phyloP scores from a whole-genome alignment of 92 coral and sea anemone species.

The Chrysogorgia sp. region DNA sequence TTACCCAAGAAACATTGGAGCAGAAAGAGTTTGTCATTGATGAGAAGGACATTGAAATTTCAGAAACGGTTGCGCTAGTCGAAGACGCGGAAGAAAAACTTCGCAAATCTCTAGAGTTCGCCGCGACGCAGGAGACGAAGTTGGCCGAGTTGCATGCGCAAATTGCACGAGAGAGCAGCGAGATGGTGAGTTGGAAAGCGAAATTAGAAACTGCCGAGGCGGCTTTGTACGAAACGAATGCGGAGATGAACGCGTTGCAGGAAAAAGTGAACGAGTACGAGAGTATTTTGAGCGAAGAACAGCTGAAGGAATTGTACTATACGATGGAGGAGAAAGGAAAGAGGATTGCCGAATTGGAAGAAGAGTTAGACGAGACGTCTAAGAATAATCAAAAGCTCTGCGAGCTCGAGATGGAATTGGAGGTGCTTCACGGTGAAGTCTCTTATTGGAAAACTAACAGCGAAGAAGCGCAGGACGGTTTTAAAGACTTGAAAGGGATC shows the following conservation, averaged over 20 bases:
- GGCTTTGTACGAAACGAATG: background rate
- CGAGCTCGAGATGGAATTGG: conserved; percentile 28
- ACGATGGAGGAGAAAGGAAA: conserved; percentile 19
- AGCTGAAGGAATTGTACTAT: conserved; percentile 20
- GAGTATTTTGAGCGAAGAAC: conserved; percentile 29
- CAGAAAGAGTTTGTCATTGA: conserved; percentile 81
- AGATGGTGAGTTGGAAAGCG: background rate
- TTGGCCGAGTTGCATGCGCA: background rate
- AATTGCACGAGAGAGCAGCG: conserved; percentile 4
- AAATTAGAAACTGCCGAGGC: background rate
- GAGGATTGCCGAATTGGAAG: conserved; percentile 16
- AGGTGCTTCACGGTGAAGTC: conserved; percentile 13
- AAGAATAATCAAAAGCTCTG: conserved; percentile 8
- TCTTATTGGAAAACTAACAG: background rate
- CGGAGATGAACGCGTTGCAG: conserved; percentile 12
- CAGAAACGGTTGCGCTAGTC: conserved; percentile 42
- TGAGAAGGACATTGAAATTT: conserved; percentile 79
- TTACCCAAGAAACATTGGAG: conserved; percentile 78
- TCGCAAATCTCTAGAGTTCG: background rate
- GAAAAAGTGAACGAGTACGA: conserved; percentile 7
- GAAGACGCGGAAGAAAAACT: background rate
- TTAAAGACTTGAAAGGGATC: conserved; percentile 1
- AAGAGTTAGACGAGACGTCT: background rate
- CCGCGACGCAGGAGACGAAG: background rate
- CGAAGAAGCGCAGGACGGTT: background rate